Conservation (phyloP, 2,888 invertebrate genomes). For the Hydroisotoma schaefferi region DNA sequence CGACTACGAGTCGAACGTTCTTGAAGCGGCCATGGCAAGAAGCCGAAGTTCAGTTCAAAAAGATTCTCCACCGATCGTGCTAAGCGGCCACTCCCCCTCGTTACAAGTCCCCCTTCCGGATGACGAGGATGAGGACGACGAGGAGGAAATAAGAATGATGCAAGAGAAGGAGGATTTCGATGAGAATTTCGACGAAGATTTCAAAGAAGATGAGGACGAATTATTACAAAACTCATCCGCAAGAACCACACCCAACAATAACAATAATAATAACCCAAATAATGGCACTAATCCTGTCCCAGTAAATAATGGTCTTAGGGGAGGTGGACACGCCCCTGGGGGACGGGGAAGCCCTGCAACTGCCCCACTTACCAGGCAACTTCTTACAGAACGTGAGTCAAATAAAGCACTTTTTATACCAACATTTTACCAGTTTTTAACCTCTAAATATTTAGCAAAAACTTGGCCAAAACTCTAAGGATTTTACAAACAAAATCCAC, state of each 20-base stretch:
- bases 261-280: constrained; percentile 22
- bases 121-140: constrained; percentile 13
- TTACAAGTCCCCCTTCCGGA: neutral
- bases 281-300: too few relatives aligned
- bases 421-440: neutral
- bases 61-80: neutral
- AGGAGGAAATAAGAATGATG: constrained; percentile 20
- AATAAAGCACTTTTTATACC: constrained; percentile 10
- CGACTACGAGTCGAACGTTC: constrained; percentile 9
- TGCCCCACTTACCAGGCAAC: constrained; percentile 39
- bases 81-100: neutral
- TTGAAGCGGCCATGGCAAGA: constrained; percentile 1
- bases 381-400: constrained; percentile 44
- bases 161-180: constrained; percentile 14
- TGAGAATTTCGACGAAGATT: constrained; percentile 41
- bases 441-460: too few relatives aligned
- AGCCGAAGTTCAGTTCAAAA: neutral
- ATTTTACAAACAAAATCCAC: too few relatives aligned
- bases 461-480: too few relatives aligned
- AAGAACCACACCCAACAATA: constrained; percentile 60
- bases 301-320: neutral
- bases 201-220: constrained; percentile 56
- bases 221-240: too few relatives aligned
- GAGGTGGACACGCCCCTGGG: neutral
- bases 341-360: neutral